Evolutionary conservation across 2,797 vertebrate species (phyloP).

Genomic region (Echiichthys vipera): DNA sequence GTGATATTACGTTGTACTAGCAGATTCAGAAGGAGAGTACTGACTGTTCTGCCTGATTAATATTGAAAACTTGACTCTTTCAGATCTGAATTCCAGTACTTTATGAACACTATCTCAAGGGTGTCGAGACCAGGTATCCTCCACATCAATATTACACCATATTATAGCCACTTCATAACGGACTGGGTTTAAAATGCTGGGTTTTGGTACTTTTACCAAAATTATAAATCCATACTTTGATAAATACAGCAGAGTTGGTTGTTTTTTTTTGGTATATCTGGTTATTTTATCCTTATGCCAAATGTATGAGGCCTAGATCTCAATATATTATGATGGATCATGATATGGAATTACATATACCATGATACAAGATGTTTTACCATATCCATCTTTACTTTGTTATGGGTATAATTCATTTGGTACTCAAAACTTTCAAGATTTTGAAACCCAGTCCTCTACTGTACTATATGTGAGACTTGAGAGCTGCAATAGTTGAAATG

Average conservation of each 20-base stretch:
- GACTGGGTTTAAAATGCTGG: not conserved
- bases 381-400: not conserved
- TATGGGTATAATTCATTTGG: not conserved
- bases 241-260: too few relatives aligned
- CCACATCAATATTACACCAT: not conserved
- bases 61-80: conserved; percentile 12
- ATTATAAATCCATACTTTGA: not conserved
- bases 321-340: too few relatives aligned
- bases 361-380: not conserved
- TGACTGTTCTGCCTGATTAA: not conserved
- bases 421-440: not conserved
- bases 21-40: not conserved
- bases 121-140: conserved; percentile 83
- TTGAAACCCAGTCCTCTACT: not conserved
- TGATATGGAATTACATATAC: not conserved
- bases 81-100: conserved; percentile 86
- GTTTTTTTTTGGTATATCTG: too few relatives aligned
- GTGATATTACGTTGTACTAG: not conserved
- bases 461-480: not conserved
- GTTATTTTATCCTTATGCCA: not conserved
- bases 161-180: not conserved
- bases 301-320: too few relatives aligned
- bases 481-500: not conserved
- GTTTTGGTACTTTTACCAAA: not conserved
- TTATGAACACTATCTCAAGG: conserved; percentile 73